phyloP scores from a whole-genome alignment of 2,888 invertebrate species.

The Drosophila testacea region DNA sequence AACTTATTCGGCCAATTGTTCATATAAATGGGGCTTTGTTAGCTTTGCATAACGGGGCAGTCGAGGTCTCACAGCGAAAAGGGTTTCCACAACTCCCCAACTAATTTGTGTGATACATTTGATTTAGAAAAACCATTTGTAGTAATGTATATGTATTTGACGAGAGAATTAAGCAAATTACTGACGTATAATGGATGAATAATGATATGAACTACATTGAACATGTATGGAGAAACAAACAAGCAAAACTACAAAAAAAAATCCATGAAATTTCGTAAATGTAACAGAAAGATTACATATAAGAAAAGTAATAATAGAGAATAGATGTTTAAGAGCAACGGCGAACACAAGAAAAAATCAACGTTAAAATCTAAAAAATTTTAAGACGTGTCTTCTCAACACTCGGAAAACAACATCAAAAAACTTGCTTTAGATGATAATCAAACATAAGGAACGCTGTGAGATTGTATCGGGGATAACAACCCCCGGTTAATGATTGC shows the following conservation, averaged over 20 bases:
- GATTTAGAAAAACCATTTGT: slow-evolving; percentile 1
- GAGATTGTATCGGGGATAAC: no score
- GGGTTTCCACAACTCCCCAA: slow-evolving; percentile 44
- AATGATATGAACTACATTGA: not conserved
- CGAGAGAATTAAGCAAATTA: slow-evolving; percentile 12
- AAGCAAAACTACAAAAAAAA: slow-evolving; percentile 1
- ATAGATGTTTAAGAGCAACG: no score
- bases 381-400: no score
- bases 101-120: slow-evolving; percentile 39
- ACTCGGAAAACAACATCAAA: no score
- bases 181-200: slow-evolving; percentile 7
- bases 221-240: slow-evolving; percentile 2
- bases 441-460: no score
- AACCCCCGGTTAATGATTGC: not conserved
- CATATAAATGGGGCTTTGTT: slow-evolving; percentile 13
- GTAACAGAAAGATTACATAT: no score
- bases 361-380: no score
- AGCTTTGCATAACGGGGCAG: slow-evolving; percentile 21
- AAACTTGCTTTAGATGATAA: no score
- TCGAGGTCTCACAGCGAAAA: slow-evolving; percentile 44
- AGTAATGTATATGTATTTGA: slow-evolving; percentile 7
- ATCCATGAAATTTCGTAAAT: no score
- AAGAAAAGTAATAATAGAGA: no score
- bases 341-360: no score
- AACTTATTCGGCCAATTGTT: slow-evolving; percentile 16